These are phyloP conservation scores for Anaspis maculata DNA, from an alignment of 2,888 invertebrate genomes.

Conservation along the genomic window DNA sequence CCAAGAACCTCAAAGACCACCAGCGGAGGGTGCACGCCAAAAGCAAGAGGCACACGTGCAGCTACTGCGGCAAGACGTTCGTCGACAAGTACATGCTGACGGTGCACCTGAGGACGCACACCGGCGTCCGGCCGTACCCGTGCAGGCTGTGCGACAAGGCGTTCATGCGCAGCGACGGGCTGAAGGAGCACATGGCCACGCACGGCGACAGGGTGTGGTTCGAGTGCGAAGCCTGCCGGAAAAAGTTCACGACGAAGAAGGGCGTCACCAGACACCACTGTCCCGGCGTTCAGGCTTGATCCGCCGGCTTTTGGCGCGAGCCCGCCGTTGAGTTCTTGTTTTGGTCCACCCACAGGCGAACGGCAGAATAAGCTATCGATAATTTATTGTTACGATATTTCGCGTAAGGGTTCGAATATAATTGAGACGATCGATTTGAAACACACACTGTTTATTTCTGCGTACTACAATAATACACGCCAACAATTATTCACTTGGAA, in stretches of 20 bases:
- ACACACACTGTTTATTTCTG: too few species aligned
- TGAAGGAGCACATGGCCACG: slow-evolving; percentile 29
- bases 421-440: too few species aligned
- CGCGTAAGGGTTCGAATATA: too few species aligned
- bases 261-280: slow-evolving; percentile 29
- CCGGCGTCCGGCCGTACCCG: slow-evolving; percentile 29
- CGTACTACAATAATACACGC: too few species aligned
- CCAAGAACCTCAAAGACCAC: slow-evolving; percentile 29
- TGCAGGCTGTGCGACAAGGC: slow-evolving; percentile 28
- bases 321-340: too few species aligned
- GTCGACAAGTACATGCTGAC: slow-evolving; percentile 30
- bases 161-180: slow-evolving; percentile 29
- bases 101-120: slow-evolving; percentile 29
- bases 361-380: too few species aligned
- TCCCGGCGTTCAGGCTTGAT: slow-evolving; percentile 4
- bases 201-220: slow-evolving; percentile 25
- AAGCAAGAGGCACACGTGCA: slow-evolving; percentile 28
- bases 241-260: slow-evolving; percentile 27
- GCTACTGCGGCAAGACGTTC: slow-evolving; percentile 29
- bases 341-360: too few species aligned
- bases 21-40: slow-evolving; percentile 26
- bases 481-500: too few species aligned
- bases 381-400: too few species aligned
- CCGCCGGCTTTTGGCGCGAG: too few species aligned
- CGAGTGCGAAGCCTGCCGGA: slow-evolving; percentile 27